phyloP scores from a whole-genome alignment of 2,888 invertebrate genomes.

The Imbricaverruca yamaguchii region DNA sequence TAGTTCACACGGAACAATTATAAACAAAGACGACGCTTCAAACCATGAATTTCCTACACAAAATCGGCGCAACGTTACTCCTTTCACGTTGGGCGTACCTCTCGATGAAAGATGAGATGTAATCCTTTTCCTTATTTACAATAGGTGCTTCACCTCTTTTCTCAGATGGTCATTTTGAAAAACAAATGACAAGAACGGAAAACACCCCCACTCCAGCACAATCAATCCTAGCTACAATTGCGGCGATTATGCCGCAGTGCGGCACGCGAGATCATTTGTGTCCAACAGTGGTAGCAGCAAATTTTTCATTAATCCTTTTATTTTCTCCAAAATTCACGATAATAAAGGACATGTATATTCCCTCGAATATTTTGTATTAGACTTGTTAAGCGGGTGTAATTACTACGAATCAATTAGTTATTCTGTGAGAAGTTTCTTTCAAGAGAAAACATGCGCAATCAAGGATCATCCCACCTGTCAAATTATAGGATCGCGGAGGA shows the following conservation, averaged over 20 bases:
- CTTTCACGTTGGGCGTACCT: background rate
- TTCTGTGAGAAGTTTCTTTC: too few species aligned
- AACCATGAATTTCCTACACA: background rate
- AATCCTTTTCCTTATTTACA: background rate
- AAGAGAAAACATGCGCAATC: too few species aligned
- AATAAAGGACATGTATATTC: too few species aligned
- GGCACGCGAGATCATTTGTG: constrained; percentile 16
- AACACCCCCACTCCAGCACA: too few species aligned
- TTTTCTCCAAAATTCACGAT: background rate
- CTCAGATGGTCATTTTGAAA: too few species aligned
- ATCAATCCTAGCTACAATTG: background rate
- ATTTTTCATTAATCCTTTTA: background rate
- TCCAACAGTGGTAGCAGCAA: background rate
- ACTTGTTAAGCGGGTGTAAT: too few species aligned
- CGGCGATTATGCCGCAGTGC: constrained; percentile 5
- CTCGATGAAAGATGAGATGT: background rate
- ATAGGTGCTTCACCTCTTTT: background rate
- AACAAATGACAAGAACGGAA: too few species aligned
- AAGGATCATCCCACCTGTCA: too few species aligned
- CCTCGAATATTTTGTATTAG: too few species aligned
- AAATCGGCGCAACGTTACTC: background rate
- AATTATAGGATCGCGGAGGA: too few species aligned
- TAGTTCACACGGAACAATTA: background rate
- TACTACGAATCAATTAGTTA: too few species aligned
- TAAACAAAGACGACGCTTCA: constrained; percentile 5